A percentile compares a stretch with the other conserved stretches of the same genome.
Evolutionary conservation across 2,888 invertebrate species (phyloP).

Genomic region (Sesia apiformis): DNA sequence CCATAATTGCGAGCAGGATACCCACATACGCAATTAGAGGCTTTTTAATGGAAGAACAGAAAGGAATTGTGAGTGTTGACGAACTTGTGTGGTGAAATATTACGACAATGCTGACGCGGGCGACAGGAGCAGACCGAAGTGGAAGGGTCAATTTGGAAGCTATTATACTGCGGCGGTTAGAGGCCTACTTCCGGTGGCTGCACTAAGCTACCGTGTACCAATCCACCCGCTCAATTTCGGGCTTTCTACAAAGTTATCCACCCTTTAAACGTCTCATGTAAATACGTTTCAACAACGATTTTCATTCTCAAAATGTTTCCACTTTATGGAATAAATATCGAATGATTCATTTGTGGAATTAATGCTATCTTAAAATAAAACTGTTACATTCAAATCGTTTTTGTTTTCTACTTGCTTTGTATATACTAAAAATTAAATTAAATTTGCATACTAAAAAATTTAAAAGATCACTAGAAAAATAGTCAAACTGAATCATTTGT

Average conservation of each 20-base stretch:
- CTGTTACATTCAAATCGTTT: too few relatives aligned
- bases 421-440: too few relatives aligned
- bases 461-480: too few relatives aligned
- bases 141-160: slow-evolving; percentile 69
- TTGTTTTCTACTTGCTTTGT: too few relatives aligned
- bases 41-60: too few relatives aligned
- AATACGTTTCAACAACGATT: background rate
- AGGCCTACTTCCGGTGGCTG: slow-evolving; percentile 71
- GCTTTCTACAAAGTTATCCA: slow-evolving; percentile 28
- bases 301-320: background rate
- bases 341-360: background rate
- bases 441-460: too few relatives aligned
- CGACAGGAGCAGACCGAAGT: slow-evolving; percentile 27
- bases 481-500: too few relatives aligned
- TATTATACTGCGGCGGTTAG: slow-evolving; percentile 69
- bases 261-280: background rate
- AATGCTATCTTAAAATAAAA: too few relatives aligned
- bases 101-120: slow-evolving; percentile 33
- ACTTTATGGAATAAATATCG: background rate
- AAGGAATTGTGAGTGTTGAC: too few relatives aligned
- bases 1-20: too few relatives aligned
- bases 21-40: too few relatives aligned
- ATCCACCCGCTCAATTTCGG: slow-evolving; percentile 64
- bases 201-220: slow-evolving; percentile 66
- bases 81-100: slow-evolving; percentile 2